A percentile compares a stretch with the other conserved stretches of the same genome.
Conservation (phyloP, 2,113 vertebrate genomes). For the Spermophilus dauricus region DNA sequence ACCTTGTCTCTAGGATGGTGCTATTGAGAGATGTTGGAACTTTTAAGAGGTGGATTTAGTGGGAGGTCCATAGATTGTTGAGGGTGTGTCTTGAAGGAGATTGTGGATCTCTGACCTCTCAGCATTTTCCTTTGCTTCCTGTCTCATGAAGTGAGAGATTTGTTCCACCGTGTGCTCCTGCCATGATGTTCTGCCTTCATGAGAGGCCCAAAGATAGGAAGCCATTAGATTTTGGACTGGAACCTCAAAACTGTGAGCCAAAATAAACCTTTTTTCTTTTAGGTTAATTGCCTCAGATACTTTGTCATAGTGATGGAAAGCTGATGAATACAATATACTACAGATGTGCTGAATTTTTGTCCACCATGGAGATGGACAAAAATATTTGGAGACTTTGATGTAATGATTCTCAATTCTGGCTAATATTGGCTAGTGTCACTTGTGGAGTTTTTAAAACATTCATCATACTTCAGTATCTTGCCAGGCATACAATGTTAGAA, state of each 20-base stretch:
- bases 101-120: not conserved
- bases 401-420: not conserved
- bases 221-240: not conserved
- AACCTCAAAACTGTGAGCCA: not conserved
- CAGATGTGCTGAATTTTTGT: not conserved
- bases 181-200: not conserved
- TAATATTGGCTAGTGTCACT: not conserved
- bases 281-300: not conserved
- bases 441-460: not conserved
- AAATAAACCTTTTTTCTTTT: not conserved
- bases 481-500: not conserved
- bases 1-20: not conserved
- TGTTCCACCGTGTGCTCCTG: not conserved
- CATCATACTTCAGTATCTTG: not conserved
- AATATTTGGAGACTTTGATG: constrained; percentile 39
- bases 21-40: not conserved
- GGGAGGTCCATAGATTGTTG: not conserved
- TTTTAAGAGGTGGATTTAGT: not conserved
- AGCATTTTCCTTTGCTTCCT: not conserved
- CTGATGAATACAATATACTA: not conserved
- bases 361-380: not conserved
- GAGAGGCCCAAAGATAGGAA: not conserved
- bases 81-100: not conserved
- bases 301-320: not conserved
- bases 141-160: not conserved